These are phyloP conservation scores for Tetramorium alpestre DNA, from an alignment of 1,140 invertebrate genomes.

Conservation along the genomic window DNA sequence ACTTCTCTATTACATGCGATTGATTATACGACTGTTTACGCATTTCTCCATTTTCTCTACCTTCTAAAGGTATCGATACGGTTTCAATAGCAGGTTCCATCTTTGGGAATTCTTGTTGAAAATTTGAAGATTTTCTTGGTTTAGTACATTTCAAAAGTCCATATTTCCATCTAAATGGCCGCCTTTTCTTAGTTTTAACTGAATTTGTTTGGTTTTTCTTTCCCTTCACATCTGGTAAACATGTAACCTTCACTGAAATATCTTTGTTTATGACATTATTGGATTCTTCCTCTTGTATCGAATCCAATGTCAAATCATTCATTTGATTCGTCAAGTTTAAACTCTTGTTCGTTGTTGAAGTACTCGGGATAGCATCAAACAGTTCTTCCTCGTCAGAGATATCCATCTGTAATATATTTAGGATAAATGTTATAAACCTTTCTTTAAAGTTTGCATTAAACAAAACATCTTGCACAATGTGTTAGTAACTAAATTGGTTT, in stretches of 20 bases:
- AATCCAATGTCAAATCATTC: neutral
- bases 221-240: neutral
- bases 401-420: constrained; percentile 33
- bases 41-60: neutral
- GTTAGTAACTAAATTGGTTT: neutral
- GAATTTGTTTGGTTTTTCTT: neutral
- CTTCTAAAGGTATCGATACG: neutral
- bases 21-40: neutral
- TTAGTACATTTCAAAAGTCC: no score
- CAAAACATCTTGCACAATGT: neutral
- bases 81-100: neutral
- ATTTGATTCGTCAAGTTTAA: neutral
- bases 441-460: neutral
- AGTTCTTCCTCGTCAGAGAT: constrained; percentile 19
- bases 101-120: neutral
- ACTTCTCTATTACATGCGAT: neutral
- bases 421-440: neutral
- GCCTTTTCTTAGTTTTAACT: neutral
- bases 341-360: neutral
- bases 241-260: neutral
- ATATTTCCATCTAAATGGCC: neutral
- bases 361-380: neutral
- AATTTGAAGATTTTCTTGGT: no score
- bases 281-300: neutral
- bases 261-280: neutral